phyloP scores from a whole-genome alignment of 2,888 invertebrate genomes.

The Synergus itoensis region DNA sequence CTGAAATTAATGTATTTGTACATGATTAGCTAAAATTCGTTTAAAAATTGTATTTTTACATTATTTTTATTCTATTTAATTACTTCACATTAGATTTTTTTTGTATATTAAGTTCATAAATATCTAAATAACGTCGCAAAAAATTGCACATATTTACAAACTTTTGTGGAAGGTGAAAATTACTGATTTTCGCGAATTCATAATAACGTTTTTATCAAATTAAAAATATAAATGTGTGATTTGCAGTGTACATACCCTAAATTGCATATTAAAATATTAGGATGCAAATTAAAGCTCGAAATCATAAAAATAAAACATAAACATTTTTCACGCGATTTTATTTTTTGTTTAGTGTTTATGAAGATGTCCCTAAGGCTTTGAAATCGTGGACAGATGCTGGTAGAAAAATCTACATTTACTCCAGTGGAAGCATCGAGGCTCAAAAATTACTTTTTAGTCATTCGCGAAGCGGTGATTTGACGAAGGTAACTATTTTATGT shows the following conservation, averaged over 20 bases:
- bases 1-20: too few species aligned
- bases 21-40: too few species aligned
- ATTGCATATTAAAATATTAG: background rate
- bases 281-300: background rate
- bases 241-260: too few species aligned
- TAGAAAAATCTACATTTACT: slow-evolving; percentile 90
- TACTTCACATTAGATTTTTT: too few species aligned
- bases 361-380: slow-evolving; percentile 89
- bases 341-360: slow-evolving; percentile 86
- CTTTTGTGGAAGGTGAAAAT: too few species aligned
- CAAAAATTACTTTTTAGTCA: slow-evolving; percentile 92
- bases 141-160: too few species aligned
- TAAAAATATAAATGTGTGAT: background rate
- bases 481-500: slow-evolving; percentile 77
- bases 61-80: too few species aligned
- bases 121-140: too few species aligned
- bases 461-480: slow-evolving; percentile 88
- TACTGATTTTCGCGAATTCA: too few species aligned
- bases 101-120: too few species aligned
- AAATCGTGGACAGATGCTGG: slow-evolving; percentile 85
- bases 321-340: background rate
- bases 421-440: slow-evolving; percentile 94
- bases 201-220: background rate
- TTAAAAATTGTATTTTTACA: too few species aligned
- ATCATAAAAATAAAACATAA: background rate